Evolutionary conservation across 2,113 vertebrate species (phyloP), one percentile per base, ranked within the genome.

Genomic region (Colinus virginianus): DNA sequence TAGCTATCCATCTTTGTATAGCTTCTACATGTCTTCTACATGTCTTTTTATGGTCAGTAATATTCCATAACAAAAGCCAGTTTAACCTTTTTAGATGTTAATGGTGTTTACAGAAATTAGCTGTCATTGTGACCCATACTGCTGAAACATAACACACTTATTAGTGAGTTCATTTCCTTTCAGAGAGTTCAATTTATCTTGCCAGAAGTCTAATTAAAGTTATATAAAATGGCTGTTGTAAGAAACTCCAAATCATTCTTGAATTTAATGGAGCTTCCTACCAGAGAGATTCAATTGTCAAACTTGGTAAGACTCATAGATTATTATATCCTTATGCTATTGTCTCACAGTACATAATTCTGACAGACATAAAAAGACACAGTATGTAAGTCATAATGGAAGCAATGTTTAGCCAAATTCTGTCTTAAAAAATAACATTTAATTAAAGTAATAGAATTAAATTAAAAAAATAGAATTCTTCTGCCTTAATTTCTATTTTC

Each of bases 1-100:
- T 64, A 13, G 22, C 40, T 59, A 68, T 64, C 23, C 61, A 40
- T 67, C 26, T 59, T 69, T 19, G 21, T 30, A 23, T 9, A 59
- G 5, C 40, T 66, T 64, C 81, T 36, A 36, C 32, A 84, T 25
- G 32, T 45, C 14, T 17, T 67, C 5, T 42, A 4, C 42, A 18
- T 28, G 38, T 53, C 7, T 55, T 59, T 32, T 12, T 61, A 45
- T 0, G 1, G 32, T 17, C 28, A 4, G 0, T 58, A 46, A 58
- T 45, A 4, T 45, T 85, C 53, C n/a, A 40, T 69, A 22, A 75
- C 30, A 67, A 67, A 69, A 15, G 1, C 18, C 9, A 72, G 6
- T 13, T 2, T 62, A 53, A 15, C 28, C 7, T 72, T 34, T 36
- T 61, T 51, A 78, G 17, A n/a, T 71, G 4, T 48, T 68, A 42